Percentiles rank a stretch among this genome's conserved stretches.
Evolutionary conservation across 2,113 vertebrate species (phyloP).

Genomic region (Charina bottae): DNA sequence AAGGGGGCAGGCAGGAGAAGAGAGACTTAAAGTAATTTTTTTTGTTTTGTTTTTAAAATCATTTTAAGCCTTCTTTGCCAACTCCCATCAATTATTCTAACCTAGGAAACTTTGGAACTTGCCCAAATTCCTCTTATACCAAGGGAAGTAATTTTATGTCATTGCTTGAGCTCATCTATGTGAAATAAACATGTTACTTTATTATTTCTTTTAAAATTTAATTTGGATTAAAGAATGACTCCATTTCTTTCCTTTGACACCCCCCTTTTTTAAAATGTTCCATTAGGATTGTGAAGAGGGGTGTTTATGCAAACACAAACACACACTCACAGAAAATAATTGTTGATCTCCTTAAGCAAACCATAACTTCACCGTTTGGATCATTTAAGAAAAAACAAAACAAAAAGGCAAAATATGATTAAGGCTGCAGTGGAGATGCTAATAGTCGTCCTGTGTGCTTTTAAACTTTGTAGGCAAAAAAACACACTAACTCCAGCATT

Average conservation of each 20-base stretch:
- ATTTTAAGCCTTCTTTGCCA: conserved; percentile 57
- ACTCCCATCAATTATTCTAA: conserved; percentile 49
- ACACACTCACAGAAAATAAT: conserved; percentile 52
- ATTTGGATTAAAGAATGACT: conserved; percentile 62
- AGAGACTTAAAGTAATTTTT: conserved; percentile 25
- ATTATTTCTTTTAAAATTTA: conserved; percentile 71
- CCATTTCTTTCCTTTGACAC: conserved; percentile 21
- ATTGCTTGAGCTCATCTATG: conserved; percentile 41
- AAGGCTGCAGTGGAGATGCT: conserved; percentile 51
- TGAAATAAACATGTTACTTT: conserved; percentile 40
- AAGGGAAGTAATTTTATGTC: conserved; percentile 40
- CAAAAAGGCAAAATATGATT: conserved; percentile 29
- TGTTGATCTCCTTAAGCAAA: conserved; percentile 72
- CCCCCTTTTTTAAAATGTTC: conserved; percentile 13
- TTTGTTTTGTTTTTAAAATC: neutral
- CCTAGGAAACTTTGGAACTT: conserved; percentile 35
- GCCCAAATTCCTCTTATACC: conserved; percentile 13
- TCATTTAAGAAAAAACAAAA: conserved; percentile 54
- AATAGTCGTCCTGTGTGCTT: conserved; percentile 13
- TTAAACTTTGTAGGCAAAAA: neutral
- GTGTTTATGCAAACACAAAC: too few species aligned
- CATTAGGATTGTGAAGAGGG: too few species aligned
- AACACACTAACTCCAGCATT: conserved; percentile 33
- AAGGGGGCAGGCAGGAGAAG: conserved; percentile 39
- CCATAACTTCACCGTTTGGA: conserved; percentile 66